Conservation (phyloP, 2,113 vertebrate genomes). For the Gasterosteus nipponicus region DNA sequence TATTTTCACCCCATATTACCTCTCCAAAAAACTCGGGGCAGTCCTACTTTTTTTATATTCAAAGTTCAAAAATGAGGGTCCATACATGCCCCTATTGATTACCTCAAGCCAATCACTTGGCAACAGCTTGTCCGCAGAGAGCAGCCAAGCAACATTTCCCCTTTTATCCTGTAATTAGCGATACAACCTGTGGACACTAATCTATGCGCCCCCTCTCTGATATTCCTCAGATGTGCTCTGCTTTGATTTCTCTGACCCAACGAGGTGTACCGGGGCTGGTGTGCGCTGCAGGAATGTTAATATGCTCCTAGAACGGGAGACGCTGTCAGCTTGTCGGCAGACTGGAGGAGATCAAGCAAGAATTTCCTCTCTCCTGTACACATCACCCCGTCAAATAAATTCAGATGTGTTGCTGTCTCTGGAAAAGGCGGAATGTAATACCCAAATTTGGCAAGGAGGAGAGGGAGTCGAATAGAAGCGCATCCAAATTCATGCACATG, state of each 20-base stretch:
- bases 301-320: constrained; percentile 61
- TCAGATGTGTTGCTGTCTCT: constrained; percentile 39
- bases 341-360: constrained; percentile 64
- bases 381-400: constrained; percentile 52
- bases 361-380: constrained; percentile 55
- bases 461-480: constrained; percentile 27
- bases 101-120: constrained; percentile 77
- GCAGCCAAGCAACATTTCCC: constrained; percentile 67
- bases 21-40: constrained; percentile 20
- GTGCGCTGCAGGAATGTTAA: constrained; percentile 74
- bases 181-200: constrained; percentile 77
- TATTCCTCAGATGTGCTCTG: constrained; percentile 79
- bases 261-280: constrained; percentile 68
- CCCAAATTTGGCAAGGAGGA: constrained; percentile 45
- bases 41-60: constrained; percentile 67
- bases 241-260: constrained; percentile 84
- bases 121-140: constrained; percentile 65
- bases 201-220: constrained; percentile 79
- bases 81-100: constrained; percentile 69
- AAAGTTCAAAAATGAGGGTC: constrained; percentile 58
- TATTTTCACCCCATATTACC: constrained; percentile 3
- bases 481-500: constrained; percentile 39
- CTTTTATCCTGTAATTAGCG: constrained; percentile 80
- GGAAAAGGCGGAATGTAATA: constrained; percentile 46
- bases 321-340: constrained; percentile 55